Evolutionary conservation across 2,113 vertebrate genomes (phyloP).

Genomic region (Scortum barcoo): DNA sequence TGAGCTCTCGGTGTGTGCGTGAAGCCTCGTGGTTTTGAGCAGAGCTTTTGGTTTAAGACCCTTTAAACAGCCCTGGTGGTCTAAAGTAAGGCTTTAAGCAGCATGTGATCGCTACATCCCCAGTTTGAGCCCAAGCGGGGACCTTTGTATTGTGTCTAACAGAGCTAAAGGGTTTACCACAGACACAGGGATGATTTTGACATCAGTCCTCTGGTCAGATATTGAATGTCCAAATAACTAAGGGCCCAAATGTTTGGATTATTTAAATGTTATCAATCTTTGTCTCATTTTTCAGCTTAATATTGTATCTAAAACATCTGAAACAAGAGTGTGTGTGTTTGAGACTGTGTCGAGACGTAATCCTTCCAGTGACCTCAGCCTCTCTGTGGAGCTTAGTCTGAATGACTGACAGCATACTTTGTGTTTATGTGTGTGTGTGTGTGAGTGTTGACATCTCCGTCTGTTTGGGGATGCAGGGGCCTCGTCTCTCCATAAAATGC

Average conservation of each 20-base stretch:
- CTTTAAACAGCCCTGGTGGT: neutral
- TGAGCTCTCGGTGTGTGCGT: neutral
- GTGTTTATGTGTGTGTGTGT: slow-evolving; percentile 4
- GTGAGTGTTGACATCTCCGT: slow-evolving; percentile 15
- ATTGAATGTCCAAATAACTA: too few relatives aligned
- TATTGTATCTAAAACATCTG: neutral
- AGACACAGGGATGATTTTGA: neutral
- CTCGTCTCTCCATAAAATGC: slow-evolving; percentile 3
- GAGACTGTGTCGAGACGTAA: neutral
- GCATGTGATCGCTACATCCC: neutral
- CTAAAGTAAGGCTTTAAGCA: too few relatives aligned
- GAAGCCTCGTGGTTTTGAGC: neutral
- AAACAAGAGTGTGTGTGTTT: neutral
- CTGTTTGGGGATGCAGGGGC: slow-evolving; percentile 7
- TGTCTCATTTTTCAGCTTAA: neutral
- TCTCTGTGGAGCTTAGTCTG: slow-evolving; percentile 21
- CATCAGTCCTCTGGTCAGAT: neutral
- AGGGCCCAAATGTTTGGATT: too few relatives aligned
- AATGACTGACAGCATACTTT: slow-evolving; percentile 17
- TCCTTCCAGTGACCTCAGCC: slow-evolving; percentile 6
- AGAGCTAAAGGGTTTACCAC: neutral
- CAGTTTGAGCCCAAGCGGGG: neutral
- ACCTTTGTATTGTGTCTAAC: neutral
- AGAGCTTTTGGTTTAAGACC: neutral
- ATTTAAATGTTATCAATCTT: neutral